These are phyloP conservation scores for Cecropterus lyciades DNA, from an alignment of 1,140 invertebrate species.

Conservation along the genomic window DNA sequence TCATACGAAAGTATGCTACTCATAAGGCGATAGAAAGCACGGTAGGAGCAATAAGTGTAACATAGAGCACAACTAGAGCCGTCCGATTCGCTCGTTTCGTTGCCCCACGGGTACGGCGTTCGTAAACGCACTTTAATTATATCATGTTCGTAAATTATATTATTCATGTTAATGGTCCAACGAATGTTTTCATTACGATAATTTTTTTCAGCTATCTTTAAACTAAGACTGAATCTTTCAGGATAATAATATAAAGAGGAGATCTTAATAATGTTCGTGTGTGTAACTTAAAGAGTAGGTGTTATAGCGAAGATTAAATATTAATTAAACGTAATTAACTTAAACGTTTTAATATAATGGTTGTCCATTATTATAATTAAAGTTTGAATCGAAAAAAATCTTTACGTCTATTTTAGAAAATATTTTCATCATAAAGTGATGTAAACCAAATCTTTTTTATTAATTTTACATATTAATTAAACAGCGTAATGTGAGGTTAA, in stretches of 20 bases:
- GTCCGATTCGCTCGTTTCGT: no score
- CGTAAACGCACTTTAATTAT: no score
- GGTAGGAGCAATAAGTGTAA: no score
- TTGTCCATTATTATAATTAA: conserved; percentile 19
- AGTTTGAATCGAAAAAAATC: not conserved
- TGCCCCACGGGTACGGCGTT: no score
- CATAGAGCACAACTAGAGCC: no score
- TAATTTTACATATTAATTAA: not conserved
- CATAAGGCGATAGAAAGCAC: no score
- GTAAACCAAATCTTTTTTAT: not conserved
- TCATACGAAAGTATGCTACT: no score
- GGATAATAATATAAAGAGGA: conserved; percentile 49
- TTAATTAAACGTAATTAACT: conserved; percentile 18
- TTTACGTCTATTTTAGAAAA: not conserved
- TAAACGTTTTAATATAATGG: conserved; percentile 23
- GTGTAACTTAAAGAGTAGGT: conserved; percentile 36
- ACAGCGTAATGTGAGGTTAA: no score
- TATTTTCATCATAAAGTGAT: not conserved
- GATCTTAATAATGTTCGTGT: conserved; percentile 40
- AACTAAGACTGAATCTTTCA: conserved; percentile 58
- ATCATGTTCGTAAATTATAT: conserved; percentile 38
- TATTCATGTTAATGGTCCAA: conserved; percentile 53
- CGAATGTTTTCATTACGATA: conserved; percentile 52
- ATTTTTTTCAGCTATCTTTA: conserved; percentile 48
- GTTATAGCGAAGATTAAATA: conserved; percentile 18